Evolutionary conservation across 2,113 vertebrate species (phyloP).

Genomic region (Terrapene triunguis): DNA sequence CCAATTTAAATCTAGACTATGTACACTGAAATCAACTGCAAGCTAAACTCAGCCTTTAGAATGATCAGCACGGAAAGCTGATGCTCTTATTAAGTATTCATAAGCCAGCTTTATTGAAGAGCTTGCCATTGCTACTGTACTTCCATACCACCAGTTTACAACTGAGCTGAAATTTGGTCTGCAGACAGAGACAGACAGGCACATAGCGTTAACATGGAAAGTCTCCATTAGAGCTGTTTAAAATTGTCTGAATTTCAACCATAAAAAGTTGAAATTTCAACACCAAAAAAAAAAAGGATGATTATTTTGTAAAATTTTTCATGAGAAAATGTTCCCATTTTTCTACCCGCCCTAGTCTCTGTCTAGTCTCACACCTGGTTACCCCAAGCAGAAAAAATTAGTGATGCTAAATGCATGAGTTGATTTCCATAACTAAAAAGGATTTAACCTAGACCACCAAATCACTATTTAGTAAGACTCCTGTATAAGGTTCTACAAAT

Average conservation of each 20-base stretch:
- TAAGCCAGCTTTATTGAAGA: not conserved
- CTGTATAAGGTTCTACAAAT: constrained; percentile 44
- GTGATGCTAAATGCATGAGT: constrained; percentile 42
- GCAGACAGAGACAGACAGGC: not conserved
- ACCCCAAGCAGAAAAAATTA: constrained; percentile 56
- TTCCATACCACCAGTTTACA: not conserved
- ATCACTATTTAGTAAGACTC: constrained; percentile 69
- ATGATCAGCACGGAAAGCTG: rapidly evolving
- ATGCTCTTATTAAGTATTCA: not conserved
- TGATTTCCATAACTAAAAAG: constrained; percentile 42
- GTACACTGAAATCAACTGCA: not conserved
- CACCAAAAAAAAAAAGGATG: not conserved
- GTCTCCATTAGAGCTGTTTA: not conserved
- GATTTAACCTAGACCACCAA: constrained; percentile 62
- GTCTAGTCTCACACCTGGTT: constrained; percentile 47
- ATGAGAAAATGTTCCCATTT: constrained; percentile 13
- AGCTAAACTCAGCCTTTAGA: not conserved
- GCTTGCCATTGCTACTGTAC: rapidly evolving
- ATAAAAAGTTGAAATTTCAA: not conserved
- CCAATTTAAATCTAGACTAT: not conserved
- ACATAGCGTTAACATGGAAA: not conserved
- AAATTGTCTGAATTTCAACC: not conserved
- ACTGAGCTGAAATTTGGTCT: not conserved
- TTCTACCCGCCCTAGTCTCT: not conserved
- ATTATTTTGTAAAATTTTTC: constrained; percentile 11